A percentile compares a stretch with the other conserved stretches of the same genome.
Conservation (phyloP, 2,113 vertebrate species). For the Thryonomys swinderianus region DNA sequence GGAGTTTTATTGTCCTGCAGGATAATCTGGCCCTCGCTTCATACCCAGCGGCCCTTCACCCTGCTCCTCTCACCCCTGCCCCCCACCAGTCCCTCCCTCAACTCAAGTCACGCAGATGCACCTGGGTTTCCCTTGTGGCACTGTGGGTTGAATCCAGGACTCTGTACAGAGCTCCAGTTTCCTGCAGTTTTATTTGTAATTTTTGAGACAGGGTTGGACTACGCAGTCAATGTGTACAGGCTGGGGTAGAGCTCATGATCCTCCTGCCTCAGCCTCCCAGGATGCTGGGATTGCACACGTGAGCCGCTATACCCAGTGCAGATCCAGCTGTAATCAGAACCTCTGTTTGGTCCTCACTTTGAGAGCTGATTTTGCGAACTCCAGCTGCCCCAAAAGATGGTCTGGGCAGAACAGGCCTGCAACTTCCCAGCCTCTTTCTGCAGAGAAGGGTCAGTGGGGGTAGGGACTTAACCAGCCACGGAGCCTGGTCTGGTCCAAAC, state of each 20-base stretch:
- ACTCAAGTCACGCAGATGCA: conserved; percentile 69
- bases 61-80: conserved; percentile 14
- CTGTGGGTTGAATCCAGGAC: background rate
- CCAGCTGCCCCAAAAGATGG: conserved; percentile 13
- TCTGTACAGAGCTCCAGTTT: background rate
- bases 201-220: background rate
- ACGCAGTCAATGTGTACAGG: background rate
- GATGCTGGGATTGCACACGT: background rate
- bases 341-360: conserved; percentile 67
- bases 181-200: background rate
- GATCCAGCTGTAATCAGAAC: conserved; percentile 78
- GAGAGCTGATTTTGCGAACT: conserved; percentile 5
- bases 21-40: conserved; percentile 75
- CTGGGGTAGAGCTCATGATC: background rate
- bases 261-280: background rate
- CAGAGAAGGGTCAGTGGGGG: background rate
- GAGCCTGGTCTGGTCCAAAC: conserved; percentile 1
- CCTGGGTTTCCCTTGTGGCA: background rate
- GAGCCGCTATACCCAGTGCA: background rate
- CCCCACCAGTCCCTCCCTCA: conserved; percentile 46
- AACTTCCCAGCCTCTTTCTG: background rate
- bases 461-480: background rate
- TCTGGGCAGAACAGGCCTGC: background rate
- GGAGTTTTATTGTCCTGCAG: conserved; percentile 68
- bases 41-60: conserved; percentile 68